Evolutionary conservation across 2,888 invertebrate genomes (phyloP).

Genomic region (Andrena bicolor): DNA sequence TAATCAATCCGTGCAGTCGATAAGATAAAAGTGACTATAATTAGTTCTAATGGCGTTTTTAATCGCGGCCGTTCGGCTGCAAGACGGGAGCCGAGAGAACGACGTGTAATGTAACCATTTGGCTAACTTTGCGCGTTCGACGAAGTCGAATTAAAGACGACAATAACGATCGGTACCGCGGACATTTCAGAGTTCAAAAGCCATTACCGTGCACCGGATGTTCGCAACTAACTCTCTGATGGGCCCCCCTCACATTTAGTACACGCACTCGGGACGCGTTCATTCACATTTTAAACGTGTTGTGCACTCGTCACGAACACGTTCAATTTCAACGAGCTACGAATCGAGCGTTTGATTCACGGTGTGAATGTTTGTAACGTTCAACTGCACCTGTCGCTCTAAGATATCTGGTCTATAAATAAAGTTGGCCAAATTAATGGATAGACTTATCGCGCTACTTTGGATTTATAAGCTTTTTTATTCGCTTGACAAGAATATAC

Average conservation of each 20-base stretch:
- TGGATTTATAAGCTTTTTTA: no score
- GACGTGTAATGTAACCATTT: background rate
- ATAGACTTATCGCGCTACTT: no score
- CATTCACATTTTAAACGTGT: constrained; percentile 13
- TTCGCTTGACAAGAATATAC: no score
- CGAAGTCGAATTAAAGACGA: constrained; percentile 37
- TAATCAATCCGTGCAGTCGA: constrained; percentile 15
- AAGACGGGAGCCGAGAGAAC: no score
- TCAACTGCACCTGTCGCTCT: background rate
- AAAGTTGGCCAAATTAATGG: no score
- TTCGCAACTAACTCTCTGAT: constrained; percentile 72
- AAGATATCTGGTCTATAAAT: background rate
- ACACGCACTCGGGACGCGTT: constrained; percentile 28
- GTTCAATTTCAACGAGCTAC: constrained; percentile 40
- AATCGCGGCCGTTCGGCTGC: no score
- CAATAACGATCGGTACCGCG: constrained; percentile 47
- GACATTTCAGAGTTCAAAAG: constrained; percentile 65
- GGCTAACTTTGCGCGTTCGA: background rate
- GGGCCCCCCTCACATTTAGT: constrained; percentile 38
- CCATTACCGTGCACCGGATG: constrained; percentile 72
- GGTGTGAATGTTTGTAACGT: background rate
- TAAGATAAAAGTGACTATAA: constrained; percentile 37
- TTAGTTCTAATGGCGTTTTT: background rate
- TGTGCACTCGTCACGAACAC: constrained; percentile 14
- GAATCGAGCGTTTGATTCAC: constrained; percentile 7